Percentiles rank a stretch among this genome's conserved stretches.
Conservation (phyloP, 2,113 vertebrate genomes). For the Polyodon spathula region DNA sequence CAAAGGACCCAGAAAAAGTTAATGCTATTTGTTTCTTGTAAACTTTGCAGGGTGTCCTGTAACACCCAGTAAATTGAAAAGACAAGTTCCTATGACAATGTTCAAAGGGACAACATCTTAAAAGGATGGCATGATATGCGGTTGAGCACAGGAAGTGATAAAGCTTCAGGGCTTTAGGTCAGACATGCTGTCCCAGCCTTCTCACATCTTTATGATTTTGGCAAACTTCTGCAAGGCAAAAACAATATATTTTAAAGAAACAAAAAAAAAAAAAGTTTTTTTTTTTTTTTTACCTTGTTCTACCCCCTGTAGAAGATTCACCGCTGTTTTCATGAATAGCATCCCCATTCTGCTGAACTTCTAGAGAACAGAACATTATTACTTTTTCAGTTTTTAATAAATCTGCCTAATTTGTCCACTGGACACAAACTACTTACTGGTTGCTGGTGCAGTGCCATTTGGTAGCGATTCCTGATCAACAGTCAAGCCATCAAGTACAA, state of each 20-base stretch:
- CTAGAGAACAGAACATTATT: conserved; percentile 49
- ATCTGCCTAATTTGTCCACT: neutral
- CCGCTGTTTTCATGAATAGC: conserved; percentile 76
- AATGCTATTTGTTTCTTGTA: no score
- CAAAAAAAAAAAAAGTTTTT: conserved; percentile 11
- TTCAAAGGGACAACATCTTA: no score
- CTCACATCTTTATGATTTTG: no score
- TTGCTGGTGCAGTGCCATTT: conserved; percentile 60
- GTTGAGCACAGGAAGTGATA: no score
- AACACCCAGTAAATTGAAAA: no score
- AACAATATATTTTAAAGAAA: neutral
- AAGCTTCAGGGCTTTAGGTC: no score
- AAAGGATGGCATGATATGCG: no score
- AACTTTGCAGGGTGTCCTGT: no score
- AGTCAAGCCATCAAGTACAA: conserved; percentile 81
- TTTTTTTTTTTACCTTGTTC: conserved; percentile 63
- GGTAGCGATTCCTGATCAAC: conserved; percentile 60
- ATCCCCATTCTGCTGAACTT: conserved; percentile 89
- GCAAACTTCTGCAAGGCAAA: neutral
- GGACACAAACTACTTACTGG: conserved; percentile 63
- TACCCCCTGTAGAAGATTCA: conserved; percentile 56
- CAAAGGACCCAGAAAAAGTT: no score
- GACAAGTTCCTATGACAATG: no score
- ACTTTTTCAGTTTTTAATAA: neutral
- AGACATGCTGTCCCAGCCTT: no score